These are phyloP conservation scores for Eledona agricola DNA, from an alignment of 2,888 invertebrate genomes.

Conservation along the genomic window DNA sequence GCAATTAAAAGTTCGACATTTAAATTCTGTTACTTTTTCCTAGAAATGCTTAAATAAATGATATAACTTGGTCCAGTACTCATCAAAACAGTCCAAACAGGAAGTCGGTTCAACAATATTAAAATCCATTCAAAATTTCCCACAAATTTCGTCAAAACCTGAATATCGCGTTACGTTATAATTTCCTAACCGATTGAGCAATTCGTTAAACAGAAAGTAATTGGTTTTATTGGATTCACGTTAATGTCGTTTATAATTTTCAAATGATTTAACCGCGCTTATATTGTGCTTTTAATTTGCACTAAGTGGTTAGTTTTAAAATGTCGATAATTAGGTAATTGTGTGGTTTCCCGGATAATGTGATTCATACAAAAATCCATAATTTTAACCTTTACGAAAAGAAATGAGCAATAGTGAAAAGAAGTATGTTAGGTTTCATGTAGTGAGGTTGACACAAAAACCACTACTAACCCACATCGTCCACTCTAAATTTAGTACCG, in stretches of 20 bases:
- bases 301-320: too few species aligned
- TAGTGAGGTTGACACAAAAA: constrained; percentile 41
- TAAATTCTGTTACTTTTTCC: constrained; percentile 16
- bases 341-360: background rate
- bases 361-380: background rate
- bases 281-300: too few species aligned
- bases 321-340: too few species aligned
- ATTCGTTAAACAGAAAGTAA: constrained; percentile 7
- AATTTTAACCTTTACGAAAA: background rate
- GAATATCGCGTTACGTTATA: constrained; percentile 12
- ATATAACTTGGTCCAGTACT: constrained; percentile 5
- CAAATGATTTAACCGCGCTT: too few species aligned
- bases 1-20: constrained; percentile 61
- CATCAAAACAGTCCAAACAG: too few species aligned
- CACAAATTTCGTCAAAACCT: constrained; percentile 22
- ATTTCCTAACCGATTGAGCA: constrained; percentile 1
- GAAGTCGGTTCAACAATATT: constrained; percentile 2
- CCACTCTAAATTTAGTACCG: constrained; percentile 16
- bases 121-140: constrained; percentile 18
- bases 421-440: constrained; percentile 35
- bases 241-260: constrained; percentile 1
- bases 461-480: constrained; percentile 44
- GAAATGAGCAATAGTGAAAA: background rate
- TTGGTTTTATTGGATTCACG: background rate
- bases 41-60: constrained; percentile 2